phyloP scores from a whole-genome alignment of 2,797 vertebrate species.

The Sebastes iracundus region DNA sequence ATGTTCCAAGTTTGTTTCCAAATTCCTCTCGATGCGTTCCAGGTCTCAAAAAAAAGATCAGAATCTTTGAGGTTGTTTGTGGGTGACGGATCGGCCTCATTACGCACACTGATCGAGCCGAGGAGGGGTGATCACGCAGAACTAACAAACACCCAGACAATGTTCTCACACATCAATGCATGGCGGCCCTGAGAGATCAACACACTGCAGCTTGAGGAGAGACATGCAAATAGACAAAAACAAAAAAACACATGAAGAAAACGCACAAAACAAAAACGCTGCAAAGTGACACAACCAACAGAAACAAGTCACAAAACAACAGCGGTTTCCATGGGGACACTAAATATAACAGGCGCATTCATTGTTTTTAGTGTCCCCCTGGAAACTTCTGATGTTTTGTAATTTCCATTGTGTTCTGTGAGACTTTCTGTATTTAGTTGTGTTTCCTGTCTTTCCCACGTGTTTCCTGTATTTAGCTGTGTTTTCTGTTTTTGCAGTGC shows the following conservation, averaged over 20 bases:
- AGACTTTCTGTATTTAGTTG: not conserved
- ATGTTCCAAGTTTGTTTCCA: constrained; percentile 35
- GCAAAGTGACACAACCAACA: not conserved
- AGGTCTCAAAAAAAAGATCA: constrained; percentile 19
- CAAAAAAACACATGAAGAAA: not conserved
- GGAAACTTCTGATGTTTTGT: not conserved
- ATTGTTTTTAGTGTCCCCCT: not conserved
- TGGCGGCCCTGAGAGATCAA: not conserved
- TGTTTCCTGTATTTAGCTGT: not conserved
- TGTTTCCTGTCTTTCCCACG: not conserved
- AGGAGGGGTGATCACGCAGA: constrained; percentile 2
- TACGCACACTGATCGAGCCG: constrained; percentile 16
- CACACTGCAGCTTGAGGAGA: not conserved
- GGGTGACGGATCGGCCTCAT: constrained; percentile 40
- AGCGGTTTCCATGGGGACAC: not conserved
- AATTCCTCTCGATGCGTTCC: constrained; percentile 21
- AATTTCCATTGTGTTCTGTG: not conserved
- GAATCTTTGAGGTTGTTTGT: constrained; percentile 39
- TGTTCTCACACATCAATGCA: not conserved
- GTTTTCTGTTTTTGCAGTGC: not conserved
- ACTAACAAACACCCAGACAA: constrained; percentile 28
- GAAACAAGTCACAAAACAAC: not conserved
- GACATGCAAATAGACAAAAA: not conserved
- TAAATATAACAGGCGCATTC: not conserved
- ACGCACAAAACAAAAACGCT: not conserved